phyloP scores from a whole-genome alignment of 2,797 vertebrate species.

The Meriones psammophilus region DNA sequence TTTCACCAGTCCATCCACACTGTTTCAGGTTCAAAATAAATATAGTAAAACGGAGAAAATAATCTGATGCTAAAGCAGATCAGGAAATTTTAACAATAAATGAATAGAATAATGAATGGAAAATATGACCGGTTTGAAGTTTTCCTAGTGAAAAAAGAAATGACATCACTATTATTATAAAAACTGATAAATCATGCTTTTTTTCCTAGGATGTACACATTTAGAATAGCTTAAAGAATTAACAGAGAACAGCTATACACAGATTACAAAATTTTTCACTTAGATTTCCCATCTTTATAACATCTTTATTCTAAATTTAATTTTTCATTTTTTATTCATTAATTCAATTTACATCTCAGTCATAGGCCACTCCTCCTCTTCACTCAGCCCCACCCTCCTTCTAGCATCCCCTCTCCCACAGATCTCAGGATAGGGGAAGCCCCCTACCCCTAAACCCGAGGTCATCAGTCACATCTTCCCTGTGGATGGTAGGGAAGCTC shows the following conservation, averaged over 20 bases:
- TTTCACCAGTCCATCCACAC: not conserved
- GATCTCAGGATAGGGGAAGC: too few relatives aligned
- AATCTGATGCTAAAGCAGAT: not conserved
- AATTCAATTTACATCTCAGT: too few relatives aligned
- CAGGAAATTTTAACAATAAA: not conserved
- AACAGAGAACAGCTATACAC: not conserved
- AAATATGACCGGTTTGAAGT: not conserved
- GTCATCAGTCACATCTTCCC: too few relatives aligned
- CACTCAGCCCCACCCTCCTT: too few relatives aligned
- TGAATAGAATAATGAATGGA: not conserved
- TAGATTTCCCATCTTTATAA: not conserved
- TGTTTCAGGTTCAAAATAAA: not conserved
- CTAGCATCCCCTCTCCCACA: too few relatives aligned
- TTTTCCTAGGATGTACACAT: not conserved
- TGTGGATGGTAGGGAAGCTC: too few relatives aligned
- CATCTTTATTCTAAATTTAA: not conserved
- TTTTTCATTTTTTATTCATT: too few relatives aligned
- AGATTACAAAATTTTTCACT: not conserved
- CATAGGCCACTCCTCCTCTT: too few relatives aligned
- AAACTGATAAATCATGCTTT: not conserved
- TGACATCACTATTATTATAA: not conserved
- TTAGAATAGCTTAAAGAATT: slow-evolving; percentile 42
- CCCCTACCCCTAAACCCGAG: too few relatives aligned
- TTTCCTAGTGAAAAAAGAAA: not conserved
- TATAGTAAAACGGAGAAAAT: not conserved